Conservation (phyloP, 2,113 vertebrate genomes). For the Arenaria interpres region DNA sequence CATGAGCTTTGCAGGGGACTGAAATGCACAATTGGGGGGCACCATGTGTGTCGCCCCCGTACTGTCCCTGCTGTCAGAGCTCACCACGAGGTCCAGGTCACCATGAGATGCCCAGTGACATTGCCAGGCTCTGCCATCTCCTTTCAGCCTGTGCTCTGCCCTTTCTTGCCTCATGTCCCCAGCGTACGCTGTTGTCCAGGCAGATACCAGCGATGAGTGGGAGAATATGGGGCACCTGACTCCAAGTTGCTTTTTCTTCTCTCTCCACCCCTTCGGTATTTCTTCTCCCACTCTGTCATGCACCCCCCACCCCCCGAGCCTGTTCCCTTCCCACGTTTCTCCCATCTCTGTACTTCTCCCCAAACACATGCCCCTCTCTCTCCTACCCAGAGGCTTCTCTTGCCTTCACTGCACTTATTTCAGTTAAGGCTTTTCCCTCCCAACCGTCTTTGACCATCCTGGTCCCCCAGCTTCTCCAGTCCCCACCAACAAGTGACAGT, state of each 20-base stretch:
- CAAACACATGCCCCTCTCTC: background rate
- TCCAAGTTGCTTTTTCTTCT: background rate
- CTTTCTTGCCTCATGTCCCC: background rate
- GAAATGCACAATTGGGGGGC: accelerated
- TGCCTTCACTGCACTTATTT: background rate
- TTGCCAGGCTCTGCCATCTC: background rate
- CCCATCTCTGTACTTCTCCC: background rate
- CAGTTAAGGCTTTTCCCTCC: background rate
- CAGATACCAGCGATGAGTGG: background rate
- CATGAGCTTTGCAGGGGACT: accelerated
- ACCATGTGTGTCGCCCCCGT: background rate
- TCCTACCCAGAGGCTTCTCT: background rate
- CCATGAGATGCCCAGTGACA: accelerated
- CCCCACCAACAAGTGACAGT: background rate
- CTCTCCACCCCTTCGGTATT: background rate
- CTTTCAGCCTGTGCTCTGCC: background rate
- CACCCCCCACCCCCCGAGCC: background rate
- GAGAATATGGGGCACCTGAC: background rate
- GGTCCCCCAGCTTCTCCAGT: background rate
- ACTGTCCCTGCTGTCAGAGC: background rate
- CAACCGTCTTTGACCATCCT: background rate
- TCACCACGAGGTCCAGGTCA: background rate
- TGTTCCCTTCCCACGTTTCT: background rate
- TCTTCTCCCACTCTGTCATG: background rate
- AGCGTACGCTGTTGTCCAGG: background rate